A percentile compares a stretch with the other conserved stretches of the same genome.
Conservation (phyloP, 2,113 vertebrate species). For the Dendropsophus ebraccatus region DNA sequence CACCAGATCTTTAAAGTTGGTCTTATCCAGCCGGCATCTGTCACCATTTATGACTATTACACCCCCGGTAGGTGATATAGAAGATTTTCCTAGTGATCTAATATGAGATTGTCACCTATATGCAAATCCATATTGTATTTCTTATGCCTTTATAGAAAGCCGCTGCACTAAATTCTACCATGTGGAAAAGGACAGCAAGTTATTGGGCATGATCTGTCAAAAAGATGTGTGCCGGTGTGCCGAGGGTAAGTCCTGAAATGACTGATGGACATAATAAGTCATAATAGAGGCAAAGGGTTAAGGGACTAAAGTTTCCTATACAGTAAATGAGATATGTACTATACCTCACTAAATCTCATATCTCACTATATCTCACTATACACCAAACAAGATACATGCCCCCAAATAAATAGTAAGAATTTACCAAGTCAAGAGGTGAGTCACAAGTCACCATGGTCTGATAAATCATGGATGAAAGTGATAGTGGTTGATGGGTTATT, state of each 20-base stretch:
- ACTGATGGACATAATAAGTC: neutral
- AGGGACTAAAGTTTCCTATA: neutral
- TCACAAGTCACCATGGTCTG: too few species aligned
- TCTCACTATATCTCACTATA: too few species aligned
- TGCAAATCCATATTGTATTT: neutral
- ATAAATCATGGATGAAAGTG: too few species aligned
- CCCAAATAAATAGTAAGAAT: too few species aligned
- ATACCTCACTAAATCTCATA: too few species aligned
- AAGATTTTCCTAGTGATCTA: neutral
- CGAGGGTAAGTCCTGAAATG: constrained; percentile 52
- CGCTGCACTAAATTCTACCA: constrained; percentile 62
- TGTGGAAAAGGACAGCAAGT: constrained; percentile 7
- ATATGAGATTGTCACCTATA: neutral
- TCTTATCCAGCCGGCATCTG: constrained; percentile 78
- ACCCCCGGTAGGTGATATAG: constrained; percentile 63
- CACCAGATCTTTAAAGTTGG: constrained; percentile 80
- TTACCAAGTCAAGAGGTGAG: too few species aligned
- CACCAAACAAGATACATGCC: too few species aligned
- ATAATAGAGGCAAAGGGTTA: neutral
- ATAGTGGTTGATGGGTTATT: too few species aligned
- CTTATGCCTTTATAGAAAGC: constrained; percentile 48
- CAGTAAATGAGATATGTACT: neutral
- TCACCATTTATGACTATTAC: constrained; percentile 82
- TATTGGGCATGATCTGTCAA: constrained; percentile 58
- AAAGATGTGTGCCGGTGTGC: constrained; percentile 58